These are phyloP conservation scores for Oophaga sylvatica DNA, from an alignment of 2,797 vertebrate genomes.

Conservation along the genomic window DNA sequence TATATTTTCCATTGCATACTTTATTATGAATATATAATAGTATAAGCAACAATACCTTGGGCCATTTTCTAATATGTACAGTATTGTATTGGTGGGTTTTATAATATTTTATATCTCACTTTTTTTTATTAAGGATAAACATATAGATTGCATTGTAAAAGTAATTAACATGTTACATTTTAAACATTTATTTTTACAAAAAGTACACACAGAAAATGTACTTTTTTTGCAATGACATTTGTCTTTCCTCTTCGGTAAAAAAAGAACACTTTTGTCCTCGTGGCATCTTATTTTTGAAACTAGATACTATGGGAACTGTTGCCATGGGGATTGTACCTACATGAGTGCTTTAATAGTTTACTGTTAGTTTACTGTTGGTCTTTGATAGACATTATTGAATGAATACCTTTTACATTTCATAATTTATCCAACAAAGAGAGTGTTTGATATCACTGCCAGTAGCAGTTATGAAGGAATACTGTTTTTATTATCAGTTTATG, in stretches of 20 bases:
- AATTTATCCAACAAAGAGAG: constrained; percentile 18
- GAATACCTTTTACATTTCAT: constrained; percentile 16
- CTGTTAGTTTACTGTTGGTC: constrained; percentile 35
- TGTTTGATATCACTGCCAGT: neutral
- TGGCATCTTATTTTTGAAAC: constrained; percentile 51
- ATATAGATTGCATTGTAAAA: neutral
- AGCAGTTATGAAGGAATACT: neutral
- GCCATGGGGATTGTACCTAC: constrained; percentile 40
- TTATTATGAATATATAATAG: neutral
- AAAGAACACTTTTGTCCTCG: constrained; percentile 47
- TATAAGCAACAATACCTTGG: neutral
- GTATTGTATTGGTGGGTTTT: neutral
- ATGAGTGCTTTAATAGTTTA: constrained; percentile 54
- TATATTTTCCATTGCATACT: too few relatives aligned
- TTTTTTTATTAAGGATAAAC: neutral
- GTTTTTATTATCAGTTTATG: neutral
- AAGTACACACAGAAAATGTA: neutral
- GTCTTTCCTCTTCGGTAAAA: constrained; percentile 7
- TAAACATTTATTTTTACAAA: neutral
- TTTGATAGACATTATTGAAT: constrained; percentile 34
- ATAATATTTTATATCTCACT: neutral
- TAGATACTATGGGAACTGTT: constrained; percentile 54
- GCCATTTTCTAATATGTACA: neutral
- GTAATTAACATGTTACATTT: neutral
- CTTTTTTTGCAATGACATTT: neutral